These are phyloP conservation scores for Xiphydria camelus DNA, from an alignment of 2,888 invertebrate species.

Conservation along the genomic window DNA sequence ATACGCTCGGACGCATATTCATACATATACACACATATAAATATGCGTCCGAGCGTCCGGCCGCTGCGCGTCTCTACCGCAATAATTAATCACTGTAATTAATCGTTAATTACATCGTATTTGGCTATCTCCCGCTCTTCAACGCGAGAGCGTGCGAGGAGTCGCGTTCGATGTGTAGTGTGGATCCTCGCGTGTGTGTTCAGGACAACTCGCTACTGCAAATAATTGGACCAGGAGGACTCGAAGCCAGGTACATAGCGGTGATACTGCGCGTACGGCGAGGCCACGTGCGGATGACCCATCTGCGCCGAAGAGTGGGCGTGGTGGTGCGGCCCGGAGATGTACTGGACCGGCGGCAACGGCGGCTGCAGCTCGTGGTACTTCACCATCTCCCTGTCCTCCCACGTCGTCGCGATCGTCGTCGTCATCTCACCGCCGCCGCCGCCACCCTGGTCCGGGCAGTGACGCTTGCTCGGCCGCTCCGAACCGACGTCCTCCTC, in stretches of 20 bases:
- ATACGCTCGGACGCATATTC: not conserved
- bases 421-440: constrained; percentile 23
- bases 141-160: no score
- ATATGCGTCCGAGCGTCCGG: constrained; percentile 7
- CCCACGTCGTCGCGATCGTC: constrained; percentile 40
- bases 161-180: no score
- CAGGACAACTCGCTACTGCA: no score
- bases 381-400: constrained; percentile 48
- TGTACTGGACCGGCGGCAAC: constrained; percentile 48
- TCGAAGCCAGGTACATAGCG: constrained; percentile 53
- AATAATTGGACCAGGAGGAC: constrained; percentile 36
- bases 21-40: not conserved
- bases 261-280: constrained; percentile 53
- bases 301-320: constrained; percentile 60
- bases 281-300: constrained; percentile 41
- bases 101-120: constrained; percentile 34
- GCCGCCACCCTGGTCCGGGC: constrained; percentile 34
- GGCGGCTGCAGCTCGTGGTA: constrained; percentile 57
- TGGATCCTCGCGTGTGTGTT: no score
- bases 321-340: constrained; percentile 36
- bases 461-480: constrained; percentile 44
- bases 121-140: constrained; percentile 32
- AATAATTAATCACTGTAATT: constrained; percentile 27
- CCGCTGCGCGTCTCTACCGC: constrained; percentile 7
- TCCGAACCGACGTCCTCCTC: constrained; percentile 47